Conservation (phyloP, 1,140 invertebrate genomes). For the Palaemon carinicauda region DNA sequence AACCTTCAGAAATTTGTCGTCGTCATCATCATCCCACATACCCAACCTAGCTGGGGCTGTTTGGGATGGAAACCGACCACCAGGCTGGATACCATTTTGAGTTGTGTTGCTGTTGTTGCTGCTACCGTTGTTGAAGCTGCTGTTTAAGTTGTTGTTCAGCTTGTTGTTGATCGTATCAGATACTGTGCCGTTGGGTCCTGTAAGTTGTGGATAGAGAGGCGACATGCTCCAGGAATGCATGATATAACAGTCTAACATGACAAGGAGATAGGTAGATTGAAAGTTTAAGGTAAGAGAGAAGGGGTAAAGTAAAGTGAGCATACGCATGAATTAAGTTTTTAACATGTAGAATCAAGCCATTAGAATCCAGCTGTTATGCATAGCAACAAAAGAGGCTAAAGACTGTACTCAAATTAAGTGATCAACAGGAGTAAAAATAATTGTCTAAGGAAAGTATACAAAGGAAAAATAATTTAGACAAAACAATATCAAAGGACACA, state of each 20-base stretch:
- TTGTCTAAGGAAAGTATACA: too few species aligned
- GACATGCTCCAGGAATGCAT: slow-evolving; percentile 22
- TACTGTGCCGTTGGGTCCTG: background rate
- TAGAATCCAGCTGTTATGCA: too few species aligned
- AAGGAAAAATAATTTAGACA: too few species aligned
- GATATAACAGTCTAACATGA: background rate
- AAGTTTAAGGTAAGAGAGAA: background rate
- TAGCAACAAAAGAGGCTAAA: too few species aligned
- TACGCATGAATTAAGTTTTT: too few species aligned
- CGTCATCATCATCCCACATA: slow-evolving; percentile 63
- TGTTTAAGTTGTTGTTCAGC: background rate
- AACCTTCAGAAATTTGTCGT: slow-evolving; percentile 65
- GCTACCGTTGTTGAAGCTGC: slow-evolving; percentile 27
- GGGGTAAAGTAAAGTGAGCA: too few species aligned
- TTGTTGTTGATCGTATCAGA: slow-evolving; percentile 42
- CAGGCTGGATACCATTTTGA: slow-evolving; percentile 59
- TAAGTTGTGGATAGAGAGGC: slow-evolving; percentile 46
- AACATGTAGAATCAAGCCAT: too few species aligned
- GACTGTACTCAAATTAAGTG: too few species aligned
- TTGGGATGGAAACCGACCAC: slow-evolving; percentile 63
- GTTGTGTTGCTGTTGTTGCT: slow-evolving; percentile 22
- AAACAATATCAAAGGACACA: too few species aligned
- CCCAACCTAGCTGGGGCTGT: slow-evolving; percentile 67
- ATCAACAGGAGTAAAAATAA: too few species aligned
- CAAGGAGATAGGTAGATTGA: background rate